phyloP scores from a whole-genome alignment of 2,888 invertebrate species.

The Pandemis corylana region DNA sequence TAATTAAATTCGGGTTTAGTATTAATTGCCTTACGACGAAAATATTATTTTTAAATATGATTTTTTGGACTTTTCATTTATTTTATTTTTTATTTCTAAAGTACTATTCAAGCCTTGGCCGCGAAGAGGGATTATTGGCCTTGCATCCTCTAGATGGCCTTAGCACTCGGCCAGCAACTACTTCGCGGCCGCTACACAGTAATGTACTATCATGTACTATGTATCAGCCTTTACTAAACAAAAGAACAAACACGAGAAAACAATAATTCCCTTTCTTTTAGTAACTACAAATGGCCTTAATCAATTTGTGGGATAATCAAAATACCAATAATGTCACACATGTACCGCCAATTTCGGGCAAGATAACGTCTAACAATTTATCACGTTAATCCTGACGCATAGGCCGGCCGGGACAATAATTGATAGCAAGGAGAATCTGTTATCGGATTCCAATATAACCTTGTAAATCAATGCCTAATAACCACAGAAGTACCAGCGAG shows the following conservation, averaged over 20 bases:
- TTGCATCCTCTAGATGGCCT: too few species aligned
- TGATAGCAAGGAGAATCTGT: conserved; percentile 17
- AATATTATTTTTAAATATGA: too few species aligned
- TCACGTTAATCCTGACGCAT: conserved; percentile 24
- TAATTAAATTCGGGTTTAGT: too few species aligned
- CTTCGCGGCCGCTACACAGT: too few species aligned
- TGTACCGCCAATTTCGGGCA: background rate
- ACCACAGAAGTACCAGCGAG: background rate
- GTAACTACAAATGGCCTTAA: background rate
- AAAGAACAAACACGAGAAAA: background rate
- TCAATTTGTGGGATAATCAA: background rate
- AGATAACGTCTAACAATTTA: conserved; percentile 5
- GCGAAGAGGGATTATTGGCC: too few species aligned
- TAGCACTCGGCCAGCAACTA: too few species aligned
- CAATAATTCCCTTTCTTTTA: background rate
- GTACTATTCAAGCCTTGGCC: too few species aligned
- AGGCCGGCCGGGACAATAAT: conserved; percentile 13
- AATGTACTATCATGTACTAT: too few species aligned
- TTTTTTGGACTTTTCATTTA: too few species aligned
- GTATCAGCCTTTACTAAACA: too few species aligned
- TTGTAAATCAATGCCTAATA: conserved; percentile 19
- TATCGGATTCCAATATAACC: conserved; percentile 23
- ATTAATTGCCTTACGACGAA: too few species aligned
- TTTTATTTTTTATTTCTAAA: too few species aligned
- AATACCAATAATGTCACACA: conserved; percentile 10